These are phyloP conservation scores for Pipra filicauda DNA, from an alignment of 2,113 vertebrate genomes.

Conservation along the genomic window DNA sequence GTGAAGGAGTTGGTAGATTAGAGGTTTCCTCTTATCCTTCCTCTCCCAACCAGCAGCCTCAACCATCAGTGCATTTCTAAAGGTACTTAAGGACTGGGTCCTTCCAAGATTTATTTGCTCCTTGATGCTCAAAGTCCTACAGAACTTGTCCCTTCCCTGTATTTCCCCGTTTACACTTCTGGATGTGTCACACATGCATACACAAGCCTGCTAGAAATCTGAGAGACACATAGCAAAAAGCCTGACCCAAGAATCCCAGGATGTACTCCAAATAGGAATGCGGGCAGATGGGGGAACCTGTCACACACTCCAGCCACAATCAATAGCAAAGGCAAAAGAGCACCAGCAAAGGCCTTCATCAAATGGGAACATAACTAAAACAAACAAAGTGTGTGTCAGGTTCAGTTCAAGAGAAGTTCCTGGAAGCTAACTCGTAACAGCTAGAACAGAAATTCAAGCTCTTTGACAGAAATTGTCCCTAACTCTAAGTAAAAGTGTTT, in stretches of 20 bases:
- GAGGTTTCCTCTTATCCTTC: background rate
- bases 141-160: background rate
- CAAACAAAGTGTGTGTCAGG: background rate
- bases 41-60: background rate
- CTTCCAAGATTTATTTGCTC: conserved; percentile 2
- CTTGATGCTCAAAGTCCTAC: background rate
- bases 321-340: background rate
- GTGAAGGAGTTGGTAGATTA: background rate
- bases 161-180: background rate
- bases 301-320: background rate
- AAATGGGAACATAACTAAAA: conserved; percentile 17
- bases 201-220: background rate
- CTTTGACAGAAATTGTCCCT: conserved; percentile 33
- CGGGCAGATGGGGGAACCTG: background rate
- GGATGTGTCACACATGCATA: background rate
- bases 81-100: background rate
- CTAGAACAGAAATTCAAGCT: background rate
- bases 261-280: background rate
- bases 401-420: background rate
- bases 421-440: background rate
- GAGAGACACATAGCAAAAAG: background rate
- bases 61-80: background rate
- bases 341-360: background rate
- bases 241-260: background rate
- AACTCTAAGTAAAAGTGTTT: conserved; percentile 1